Conservation (phyloP, 64 coral and sea anemone genomes). For the Anthopleura sola region DNA sequence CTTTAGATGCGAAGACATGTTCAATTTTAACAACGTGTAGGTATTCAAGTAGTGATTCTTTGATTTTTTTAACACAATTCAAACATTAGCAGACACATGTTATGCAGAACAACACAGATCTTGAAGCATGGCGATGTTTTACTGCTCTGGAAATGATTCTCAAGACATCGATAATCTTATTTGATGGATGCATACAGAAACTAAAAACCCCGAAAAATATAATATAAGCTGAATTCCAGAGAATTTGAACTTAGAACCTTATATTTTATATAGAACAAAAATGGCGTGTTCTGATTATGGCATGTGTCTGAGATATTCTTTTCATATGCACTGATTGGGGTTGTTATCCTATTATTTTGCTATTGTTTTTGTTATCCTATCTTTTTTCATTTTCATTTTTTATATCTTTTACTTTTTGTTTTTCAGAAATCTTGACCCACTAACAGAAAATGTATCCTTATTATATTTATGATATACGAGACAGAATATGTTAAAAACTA, state of each 20-base stretch:
- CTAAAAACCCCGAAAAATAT: too few species aligned
- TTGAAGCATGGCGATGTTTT: too few species aligned
- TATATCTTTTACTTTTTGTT: background rate
- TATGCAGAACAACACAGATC: too few species aligned
- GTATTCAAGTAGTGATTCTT: background rate
- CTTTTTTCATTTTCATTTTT: background rate
- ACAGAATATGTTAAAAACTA: background rate
- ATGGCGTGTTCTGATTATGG: background rate
- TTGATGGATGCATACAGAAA: too few species aligned
- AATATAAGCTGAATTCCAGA: background rate
- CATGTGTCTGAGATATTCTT: too few species aligned
- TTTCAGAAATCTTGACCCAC: constrained; percentile 92
- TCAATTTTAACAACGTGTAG: constrained; percentile 95
- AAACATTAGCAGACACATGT: background rate
- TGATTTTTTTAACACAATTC: background rate
- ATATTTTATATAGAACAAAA: background rate
- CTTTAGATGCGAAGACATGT: constrained; percentile 91
- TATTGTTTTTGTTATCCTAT: too few species aligned
- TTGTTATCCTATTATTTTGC: too few species aligned
- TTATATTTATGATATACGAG: background rate
- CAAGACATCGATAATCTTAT: too few species aligned
- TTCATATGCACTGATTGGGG: too few species aligned
- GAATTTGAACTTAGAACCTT: background rate
- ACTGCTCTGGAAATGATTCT: too few species aligned
- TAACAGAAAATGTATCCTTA: constrained; percentile 99